These are phyloP conservation scores for Camponotus pennsylvanicus DNA, from an alignment of 1,140 invertebrate genomes.

Conservation along the genomic window DNA sequence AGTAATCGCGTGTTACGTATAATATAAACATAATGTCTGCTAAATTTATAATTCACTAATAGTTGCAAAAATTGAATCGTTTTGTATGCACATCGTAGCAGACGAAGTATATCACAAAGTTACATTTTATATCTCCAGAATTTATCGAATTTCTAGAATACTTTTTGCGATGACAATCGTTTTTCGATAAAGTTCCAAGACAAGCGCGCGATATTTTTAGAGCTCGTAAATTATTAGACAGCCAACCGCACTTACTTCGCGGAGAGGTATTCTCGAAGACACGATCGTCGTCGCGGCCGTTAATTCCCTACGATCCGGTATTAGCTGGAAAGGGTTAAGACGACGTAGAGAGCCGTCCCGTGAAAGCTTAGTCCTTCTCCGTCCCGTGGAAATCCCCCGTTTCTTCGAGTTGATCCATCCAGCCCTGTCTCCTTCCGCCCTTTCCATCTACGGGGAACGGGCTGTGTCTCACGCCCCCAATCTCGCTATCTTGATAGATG, in stretches of 20 bases:
- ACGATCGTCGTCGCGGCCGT: constrained; percentile 60
- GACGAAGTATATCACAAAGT: not conserved
- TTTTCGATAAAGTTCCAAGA: constrained; percentile 42
- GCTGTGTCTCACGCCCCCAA: constrained; percentile 60
- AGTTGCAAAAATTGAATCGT: not conserved
- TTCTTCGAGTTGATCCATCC: constrained; percentile 74
- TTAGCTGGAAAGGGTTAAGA: constrained; percentile 77
- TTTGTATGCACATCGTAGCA: no score
- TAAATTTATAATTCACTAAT: not conserved
- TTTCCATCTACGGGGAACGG: constrained; percentile 54
- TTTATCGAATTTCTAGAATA: not conserved
- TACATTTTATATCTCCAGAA: not conserved
- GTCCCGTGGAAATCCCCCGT: constrained; percentile 67
- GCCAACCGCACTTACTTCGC: constrained; percentile 55
- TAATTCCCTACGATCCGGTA: constrained; percentile 69
- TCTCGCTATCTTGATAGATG: constrained; percentile 84
- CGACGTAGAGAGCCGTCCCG: constrained; percentile 66
- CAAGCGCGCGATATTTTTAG: constrained; percentile 43
- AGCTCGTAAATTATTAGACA: constrained; percentile 65
- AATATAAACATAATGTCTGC: not conserved
- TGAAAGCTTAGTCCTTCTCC: constrained; percentile 67
- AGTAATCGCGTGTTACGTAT: not conserved
- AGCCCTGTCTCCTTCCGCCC: not conserved
- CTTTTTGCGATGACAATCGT: constrained; percentile 30
- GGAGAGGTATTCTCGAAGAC: constrained; percentile 40